Evolutionary conservation across 2,888 invertebrate genomes (phyloP), one percentile per base, ranked within the genome.

Genomic region (Hyppa rectilinea): DNA sequence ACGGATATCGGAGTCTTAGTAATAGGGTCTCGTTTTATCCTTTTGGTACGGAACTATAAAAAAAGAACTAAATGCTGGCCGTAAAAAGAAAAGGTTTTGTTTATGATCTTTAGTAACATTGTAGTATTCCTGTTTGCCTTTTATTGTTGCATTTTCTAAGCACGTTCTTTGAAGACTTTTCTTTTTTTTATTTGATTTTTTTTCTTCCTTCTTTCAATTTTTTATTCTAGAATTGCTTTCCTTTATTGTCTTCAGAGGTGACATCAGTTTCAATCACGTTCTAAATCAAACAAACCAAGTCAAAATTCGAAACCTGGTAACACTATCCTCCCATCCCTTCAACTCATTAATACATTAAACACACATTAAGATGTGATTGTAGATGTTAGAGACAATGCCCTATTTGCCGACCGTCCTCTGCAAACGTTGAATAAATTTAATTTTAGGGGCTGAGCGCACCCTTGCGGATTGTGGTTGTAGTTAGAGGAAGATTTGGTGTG

Each of bases 321-420:
- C 71, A 78, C 75, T 61, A 58, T 45, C 43, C 53, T 47, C 47
- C 55, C 71, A 78, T 58, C 79, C 78, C 75, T 86, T 87, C 81
- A 87, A 88, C 89, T 92, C 92, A 92, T 93, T 93, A 93, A 92
- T 91, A 92, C 89, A 91, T 92, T 92, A 92, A 91, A 91, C 90
- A 93, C 90, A 92, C 89, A 90, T 93, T 90, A 89, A 87, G 88
- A 88, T 85, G 87, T 83, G 85, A 90, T 90, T 87, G 85, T 85
- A 73, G 73, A 85, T 80, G 80, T 76, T 80, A 64, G 84, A 87
- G 88, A 89, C 88, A 89, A 88, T 84, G 86, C 81, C 71, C 82
- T 88, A 89, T 90, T 90, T 90, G 82, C 86, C 62, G 75, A 87
- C 81, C 83, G 91, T 92, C 93, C 93, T 93, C 68, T 89, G 82